Evolutionary conservation across 2,113 vertebrate species (phyloP).

Genomic region (Oncorhynchus clarkii): DNA sequence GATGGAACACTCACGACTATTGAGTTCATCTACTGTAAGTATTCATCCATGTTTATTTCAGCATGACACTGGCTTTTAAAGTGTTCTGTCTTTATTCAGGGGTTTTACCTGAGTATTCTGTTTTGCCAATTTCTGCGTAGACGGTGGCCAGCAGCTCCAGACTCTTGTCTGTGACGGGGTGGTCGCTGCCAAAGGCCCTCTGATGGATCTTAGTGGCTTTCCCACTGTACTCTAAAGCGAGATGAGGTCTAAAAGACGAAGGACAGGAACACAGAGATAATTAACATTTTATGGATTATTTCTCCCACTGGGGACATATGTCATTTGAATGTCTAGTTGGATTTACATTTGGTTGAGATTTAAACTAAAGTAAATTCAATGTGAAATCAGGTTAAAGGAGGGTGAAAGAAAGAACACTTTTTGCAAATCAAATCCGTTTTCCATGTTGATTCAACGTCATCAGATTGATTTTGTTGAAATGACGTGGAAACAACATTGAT

Average conservation of each 20-base stretch:
- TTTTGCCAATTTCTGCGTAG: slow-evolving; percentile 77
- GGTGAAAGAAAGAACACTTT: too few species aligned
- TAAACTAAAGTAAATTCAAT: too few species aligned
- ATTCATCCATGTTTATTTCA: too few species aligned
- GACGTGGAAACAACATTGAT: background rate
- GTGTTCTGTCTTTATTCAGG: background rate
- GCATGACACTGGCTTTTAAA: background rate
- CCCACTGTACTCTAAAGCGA: slow-evolving; percentile 75
- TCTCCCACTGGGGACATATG: too few species aligned
- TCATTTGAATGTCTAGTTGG: too few species aligned
- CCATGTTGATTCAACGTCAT: too few species aligned
- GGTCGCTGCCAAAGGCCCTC: slow-evolving; percentile 74
- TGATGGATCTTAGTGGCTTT: slow-evolving; percentile 81
- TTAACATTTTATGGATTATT: background rate
- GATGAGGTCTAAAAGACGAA: slow-evolving; percentile 69
- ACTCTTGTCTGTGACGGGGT: slow-evolving; percentile 72
- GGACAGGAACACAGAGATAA: background rate
- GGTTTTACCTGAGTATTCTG: slow-evolving; percentile 77
- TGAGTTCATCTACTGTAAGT: too few species aligned
- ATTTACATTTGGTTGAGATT: too few species aligned
- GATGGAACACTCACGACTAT: too few species aligned
- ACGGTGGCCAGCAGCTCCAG: slow-evolving; percentile 78
- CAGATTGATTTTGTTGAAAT: too few species aligned
- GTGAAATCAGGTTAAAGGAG: too few species aligned
- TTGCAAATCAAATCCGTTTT: too few species aligned